Conservation (phyloP, 53 echinoderm and acorn worm genomes). For the Holothuria leucospilota region DNA sequence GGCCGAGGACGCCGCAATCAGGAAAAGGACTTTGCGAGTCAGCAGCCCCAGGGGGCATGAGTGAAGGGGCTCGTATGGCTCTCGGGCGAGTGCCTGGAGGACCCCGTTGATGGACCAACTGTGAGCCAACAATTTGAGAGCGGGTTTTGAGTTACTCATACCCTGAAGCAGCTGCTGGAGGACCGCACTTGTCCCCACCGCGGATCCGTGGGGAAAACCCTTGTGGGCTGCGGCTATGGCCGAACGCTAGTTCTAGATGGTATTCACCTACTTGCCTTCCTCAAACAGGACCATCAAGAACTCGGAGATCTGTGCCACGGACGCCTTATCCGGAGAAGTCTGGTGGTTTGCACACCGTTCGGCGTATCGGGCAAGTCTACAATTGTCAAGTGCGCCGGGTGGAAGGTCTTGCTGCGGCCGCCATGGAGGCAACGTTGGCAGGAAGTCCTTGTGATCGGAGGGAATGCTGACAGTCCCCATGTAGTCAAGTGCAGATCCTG, state of each 20-base stretch:
- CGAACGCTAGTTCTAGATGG: neutral
- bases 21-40: constrained; percentile 25
- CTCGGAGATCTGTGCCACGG: neutral
- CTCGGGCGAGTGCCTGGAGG: too few relatives aligned
- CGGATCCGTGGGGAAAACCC: too few relatives aligned
- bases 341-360: neutral
- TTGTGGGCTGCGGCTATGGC: neutral
- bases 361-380: neutral
- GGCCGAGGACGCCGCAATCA: constrained; percentile 35
- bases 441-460: neutral
- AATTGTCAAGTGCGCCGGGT: constrained; percentile 25
- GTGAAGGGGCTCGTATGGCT: constrained; percentile 16
- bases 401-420: neutral
- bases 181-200: too few relatives aligned
- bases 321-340: neutral
- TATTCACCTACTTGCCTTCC: neutral
- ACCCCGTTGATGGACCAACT: too few relatives aligned
- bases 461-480: neutral
- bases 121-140: too few relatives aligned
- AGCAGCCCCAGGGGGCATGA: neutral
- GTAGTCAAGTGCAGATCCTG: constrained; percentile 12
- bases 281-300: constrained; percentile 8
- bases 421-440: constrained; percentile 4
- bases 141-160: too few relatives aligned
- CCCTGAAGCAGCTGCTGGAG: too few relatives aligned